A percentile compares a stretch with the other conserved stretches of the same genome.
Evolutionary conservation across 1,140 invertebrate genomes (phyloP).

Genomic region (Trichonephila inaurata): DNA sequence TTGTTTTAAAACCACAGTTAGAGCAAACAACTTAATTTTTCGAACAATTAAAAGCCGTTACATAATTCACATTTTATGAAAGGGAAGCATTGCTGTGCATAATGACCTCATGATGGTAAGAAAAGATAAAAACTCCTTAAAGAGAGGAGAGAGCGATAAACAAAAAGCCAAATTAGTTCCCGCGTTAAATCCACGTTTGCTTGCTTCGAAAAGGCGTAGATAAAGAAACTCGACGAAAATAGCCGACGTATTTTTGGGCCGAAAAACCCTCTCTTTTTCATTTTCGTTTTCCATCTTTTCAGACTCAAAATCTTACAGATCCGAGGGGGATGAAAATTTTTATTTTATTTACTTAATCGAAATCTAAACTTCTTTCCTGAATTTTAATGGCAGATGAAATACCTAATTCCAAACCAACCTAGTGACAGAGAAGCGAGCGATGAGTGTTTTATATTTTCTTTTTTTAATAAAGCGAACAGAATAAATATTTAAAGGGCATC

Average conservation of each 20-base stretch:
- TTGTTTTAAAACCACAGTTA: no score
- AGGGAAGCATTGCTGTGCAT: background rate
- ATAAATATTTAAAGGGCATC: constrained; percentile 55
- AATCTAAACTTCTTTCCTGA: background rate
- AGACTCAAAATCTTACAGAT: background rate
- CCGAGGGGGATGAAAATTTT: background rate
- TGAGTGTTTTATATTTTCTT: background rate
- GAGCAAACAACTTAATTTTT: no score
- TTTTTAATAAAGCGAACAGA: constrained; percentile 15
- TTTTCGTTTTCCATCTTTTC: constrained; percentile 49
- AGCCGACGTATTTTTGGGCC: constrained; percentile 48
- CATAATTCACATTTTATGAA: background rate
- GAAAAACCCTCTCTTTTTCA: constrained; percentile 19
- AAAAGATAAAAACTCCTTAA: constrained; percentile 19
- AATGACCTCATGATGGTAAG: background rate
- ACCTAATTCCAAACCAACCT: background rate
- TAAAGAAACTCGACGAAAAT: constrained; percentile 63
- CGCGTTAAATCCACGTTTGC: background rate
- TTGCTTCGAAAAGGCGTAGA: constrained; percentile 22
- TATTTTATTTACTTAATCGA: constrained; percentile 9
- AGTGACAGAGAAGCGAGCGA: background rate
- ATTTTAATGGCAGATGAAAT: background rate
- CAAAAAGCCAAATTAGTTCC: constrained; percentile 11
- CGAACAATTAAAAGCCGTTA: no score
- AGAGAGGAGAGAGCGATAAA: constrained; percentile 26